Evolutionary conservation across 2,888 invertebrate genomes (phyloP), one percentile per base, ranked within the genome.

Genomic region (Eilema sororculum): DNA sequence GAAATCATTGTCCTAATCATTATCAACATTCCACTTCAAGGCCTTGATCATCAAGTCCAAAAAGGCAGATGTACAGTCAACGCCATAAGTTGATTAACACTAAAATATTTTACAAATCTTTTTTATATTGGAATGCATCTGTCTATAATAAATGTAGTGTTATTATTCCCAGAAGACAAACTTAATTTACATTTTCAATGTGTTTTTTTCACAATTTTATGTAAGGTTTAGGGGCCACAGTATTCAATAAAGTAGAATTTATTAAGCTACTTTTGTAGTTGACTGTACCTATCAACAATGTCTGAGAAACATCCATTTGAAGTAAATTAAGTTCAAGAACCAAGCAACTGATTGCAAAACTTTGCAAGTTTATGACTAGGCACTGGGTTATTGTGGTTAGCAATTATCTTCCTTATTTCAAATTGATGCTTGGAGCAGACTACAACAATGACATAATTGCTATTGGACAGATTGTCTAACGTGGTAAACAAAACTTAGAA

Each of bases 341-440:
- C 63, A 77, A 72, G 79, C 63, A 69, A 70, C 59, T 46, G 71
- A 69, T 74, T 77, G 64, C 68, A 58, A 75, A 75, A 77, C 65
- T 37, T 62, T 20, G 60, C 33, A 62, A 68, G 64, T 71, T 67
- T 65, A 73, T 70, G 73, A 59, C 68, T 33, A 56, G 22, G 22
- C 75, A 71, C 68, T 69, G 69, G 59, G 60, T 65, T 41, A 72
- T 68, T 81, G 78, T 67, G 74, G 78, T 79, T 75, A 28, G 72
- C 71, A 81, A 79, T 81, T 81, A 81, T 77, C 52, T 73, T 46
- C 68, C 71, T 74, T 63, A 68, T 71, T 81, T 65, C 25, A 76
- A 75, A 79, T 76, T 79, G 68, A 72, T 67, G 75, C 79, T 71
- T 75, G 24, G 59, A 63, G 37, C 66, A 65, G 20, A 8, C n/a